Evolutionary conservation across 2,797 vertebrate species (phyloP).

Genomic region (Ctenopoma kingsleyae): DNA sequence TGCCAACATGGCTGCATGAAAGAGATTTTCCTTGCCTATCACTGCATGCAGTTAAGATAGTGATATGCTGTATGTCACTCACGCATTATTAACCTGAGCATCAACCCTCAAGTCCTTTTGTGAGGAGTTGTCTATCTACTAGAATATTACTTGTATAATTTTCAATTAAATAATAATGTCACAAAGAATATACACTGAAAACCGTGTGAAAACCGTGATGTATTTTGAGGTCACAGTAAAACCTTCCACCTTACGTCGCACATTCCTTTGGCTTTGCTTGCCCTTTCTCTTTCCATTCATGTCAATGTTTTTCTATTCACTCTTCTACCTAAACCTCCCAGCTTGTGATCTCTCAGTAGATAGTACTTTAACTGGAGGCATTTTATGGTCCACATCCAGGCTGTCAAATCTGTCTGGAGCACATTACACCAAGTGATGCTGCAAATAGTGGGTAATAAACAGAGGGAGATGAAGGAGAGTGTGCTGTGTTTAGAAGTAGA

Average conservation of each 20-base stretch:
- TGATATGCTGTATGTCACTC: conserved; percentile 25
- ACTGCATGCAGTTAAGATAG: conserved; percentile 35
- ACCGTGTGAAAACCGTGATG: conserved; percentile 2
- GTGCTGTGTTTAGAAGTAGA: conserved; percentile 45
- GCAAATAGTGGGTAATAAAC: conserved; percentile 71
- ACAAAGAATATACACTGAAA: conserved; percentile 4
- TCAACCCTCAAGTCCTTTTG: not conserved
- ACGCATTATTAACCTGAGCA: conserved; percentile 4
- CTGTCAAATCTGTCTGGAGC: conserved; percentile 68
- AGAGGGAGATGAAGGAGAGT: conserved; percentile 48
- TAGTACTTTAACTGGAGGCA: conserved; percentile 50
- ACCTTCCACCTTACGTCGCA: conserved; percentile 29
- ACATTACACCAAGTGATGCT: conserved; percentile 68
- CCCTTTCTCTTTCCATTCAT: conserved; percentile 6
- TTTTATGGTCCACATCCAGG: conserved; percentile 63
- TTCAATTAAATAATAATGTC: conserved; percentile 12
- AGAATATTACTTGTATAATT: not conserved
- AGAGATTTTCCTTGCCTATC: conserved; percentile 30
- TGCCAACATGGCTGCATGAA: conserved; percentile 18
- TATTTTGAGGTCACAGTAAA: conserved; percentile 27
- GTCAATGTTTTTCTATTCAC: not conserved
- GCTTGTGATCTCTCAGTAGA: conserved; percentile 52
- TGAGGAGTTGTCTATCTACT: not conserved
- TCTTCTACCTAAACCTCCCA: conserved; percentile 27
- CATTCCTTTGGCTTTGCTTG: conserved; percentile 18